Conservation (phyloP, 1,140 invertebrate genomes). For the Phthorimaea operculella region DNA sequence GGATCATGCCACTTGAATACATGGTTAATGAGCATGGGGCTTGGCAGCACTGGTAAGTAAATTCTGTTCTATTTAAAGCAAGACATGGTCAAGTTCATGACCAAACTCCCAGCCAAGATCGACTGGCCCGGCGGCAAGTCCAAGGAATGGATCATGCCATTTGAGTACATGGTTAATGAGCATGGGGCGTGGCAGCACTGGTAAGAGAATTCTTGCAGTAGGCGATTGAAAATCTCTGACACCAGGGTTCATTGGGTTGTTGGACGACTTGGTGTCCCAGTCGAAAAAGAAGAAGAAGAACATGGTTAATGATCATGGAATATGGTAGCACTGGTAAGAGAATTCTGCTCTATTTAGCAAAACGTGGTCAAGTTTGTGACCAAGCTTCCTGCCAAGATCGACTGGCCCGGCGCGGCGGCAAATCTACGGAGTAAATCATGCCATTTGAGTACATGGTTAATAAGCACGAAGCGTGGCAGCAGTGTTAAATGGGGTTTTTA, state of each 20-base stretch:
- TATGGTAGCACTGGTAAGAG: conserved; percentile 86
- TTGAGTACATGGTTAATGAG: conserved; percentile 84
- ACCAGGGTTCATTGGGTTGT: too few species aligned
- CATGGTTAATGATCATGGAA: conserved; percentile 78
- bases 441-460: conserved; percentile 85
- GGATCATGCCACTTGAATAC: conserved; percentile 82
- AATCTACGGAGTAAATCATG: conserved; percentile 76
- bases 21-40: conserved; percentile 78
- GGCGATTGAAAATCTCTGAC: too few species aligned
- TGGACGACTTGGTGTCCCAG: too few species aligned
- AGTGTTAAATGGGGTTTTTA: too few species aligned
- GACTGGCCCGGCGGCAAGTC: conserved; percentile 71
- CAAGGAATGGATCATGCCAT: conserved; percentile 78
- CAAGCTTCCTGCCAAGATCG: conserved; percentile 72
- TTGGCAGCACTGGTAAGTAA: conserved; percentile 87
- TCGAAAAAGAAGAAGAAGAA: conserved; percentile 82
- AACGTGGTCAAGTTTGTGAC: conserved; percentile 80
- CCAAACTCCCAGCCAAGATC: conserved; percentile 73
- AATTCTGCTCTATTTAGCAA: too few species aligned
- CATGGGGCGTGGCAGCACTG: conserved; percentile 86
- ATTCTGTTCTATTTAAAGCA: too few species aligned
- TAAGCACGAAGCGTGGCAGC: conserved; percentile 80
- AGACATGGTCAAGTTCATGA: conserved; percentile 80
- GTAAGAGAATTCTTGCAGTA: too few species aligned
- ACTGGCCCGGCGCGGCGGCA: conserved; percentile 71